Percentiles rank a stretch among this genome's conserved stretches.
Evolutionary conservation across 1,140 invertebrate genomes (phyloP).

Genomic region (Calephelis virginiensis): DNA sequence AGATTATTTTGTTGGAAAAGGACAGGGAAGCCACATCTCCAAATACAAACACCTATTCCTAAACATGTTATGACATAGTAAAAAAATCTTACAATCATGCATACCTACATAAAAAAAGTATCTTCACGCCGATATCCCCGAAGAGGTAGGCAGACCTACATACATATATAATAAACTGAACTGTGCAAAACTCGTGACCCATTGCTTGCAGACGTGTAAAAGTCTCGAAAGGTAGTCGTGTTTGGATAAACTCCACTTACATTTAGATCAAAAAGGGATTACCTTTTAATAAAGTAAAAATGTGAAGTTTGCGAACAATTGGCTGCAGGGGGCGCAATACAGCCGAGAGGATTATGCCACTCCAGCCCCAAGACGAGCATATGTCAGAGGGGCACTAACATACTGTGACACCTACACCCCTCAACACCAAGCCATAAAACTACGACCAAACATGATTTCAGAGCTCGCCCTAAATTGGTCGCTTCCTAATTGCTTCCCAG

Average conservation of each 20-base stretch:
- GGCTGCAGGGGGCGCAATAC: conserved; percentile 64
- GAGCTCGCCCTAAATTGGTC: conserved; percentile 43
- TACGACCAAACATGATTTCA: conserved; percentile 28
- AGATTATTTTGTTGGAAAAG: no score
- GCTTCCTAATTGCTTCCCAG: conserved; percentile 63
- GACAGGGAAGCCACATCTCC: no score
- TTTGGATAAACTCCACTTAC: conserved; percentile 1
- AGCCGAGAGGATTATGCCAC: conserved; percentile 67
- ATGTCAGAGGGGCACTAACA: conserved; percentile 57
- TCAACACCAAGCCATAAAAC: conserved; percentile 23
- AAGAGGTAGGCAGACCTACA: no score
- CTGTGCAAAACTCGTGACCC: no score
- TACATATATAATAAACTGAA: no score
- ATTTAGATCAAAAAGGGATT: conserved; percentile 22
- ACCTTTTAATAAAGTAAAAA: conserved; percentile 56
- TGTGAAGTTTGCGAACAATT: conserved; percentile 63
- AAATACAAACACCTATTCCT: no score
- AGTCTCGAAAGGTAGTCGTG: not conserved
- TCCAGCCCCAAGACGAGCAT: conserved; percentile 60
- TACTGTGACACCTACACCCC: conserved; percentile 32
- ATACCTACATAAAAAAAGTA: no score
- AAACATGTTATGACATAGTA: no score
- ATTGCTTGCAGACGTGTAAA: not conserved
- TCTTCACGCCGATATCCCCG: no score
- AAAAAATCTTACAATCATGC: no score